Base-by-base conservation (phyloP, 1,140 invertebrate species). In the Diploscapter pachys region DNA sequence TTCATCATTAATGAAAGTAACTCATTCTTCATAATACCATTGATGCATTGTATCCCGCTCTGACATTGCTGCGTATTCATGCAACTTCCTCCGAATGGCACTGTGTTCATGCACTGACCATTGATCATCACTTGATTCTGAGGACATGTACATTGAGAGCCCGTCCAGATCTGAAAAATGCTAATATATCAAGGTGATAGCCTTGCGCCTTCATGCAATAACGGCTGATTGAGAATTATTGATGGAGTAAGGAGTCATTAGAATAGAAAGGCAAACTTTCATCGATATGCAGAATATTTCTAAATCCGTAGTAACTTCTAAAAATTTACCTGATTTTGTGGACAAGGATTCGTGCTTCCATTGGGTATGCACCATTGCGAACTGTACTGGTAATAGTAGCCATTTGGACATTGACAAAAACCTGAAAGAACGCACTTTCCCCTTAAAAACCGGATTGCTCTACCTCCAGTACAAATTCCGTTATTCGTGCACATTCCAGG, bases 311-410 rank as follows among this genome's bases (percentile, higher is more conserved):
- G 1, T 31, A 31, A 31, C 31, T 1, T 31, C 31, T 0, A 31
- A 31, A 31, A 31, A 31, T 31, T 31, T 31, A 31, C 31, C 31
- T 31, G 31, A 31, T 31, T 31, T 70, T 70, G 48, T 70, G 59
- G 13, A 61, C 62, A 6, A 51, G 52, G 59, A 59, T 70, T 11
- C 68, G 63, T 61, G 63, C 68, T 70, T 59, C 68, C 68, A 53
- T 70, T 61, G 56, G 51, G 59, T 52, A 61, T 61, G 68, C 68
- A 70, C 62, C 62, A 59, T 49, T 70, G 59, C n/a, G 68, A 70
- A 51, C 59, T 70, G 56, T 59, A 70, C 56, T 61, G 56, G 56
- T 70, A 59, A 11, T 48, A 63, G 11, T 9, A 63, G 4, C n/a
- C 68, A 61, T 61, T 61, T 61, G 55, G 63, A 52, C 68, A 70